phyloP scores from a whole-genome alignment of 2,888 invertebrate species.

The Lysandra coridon region DNA sequence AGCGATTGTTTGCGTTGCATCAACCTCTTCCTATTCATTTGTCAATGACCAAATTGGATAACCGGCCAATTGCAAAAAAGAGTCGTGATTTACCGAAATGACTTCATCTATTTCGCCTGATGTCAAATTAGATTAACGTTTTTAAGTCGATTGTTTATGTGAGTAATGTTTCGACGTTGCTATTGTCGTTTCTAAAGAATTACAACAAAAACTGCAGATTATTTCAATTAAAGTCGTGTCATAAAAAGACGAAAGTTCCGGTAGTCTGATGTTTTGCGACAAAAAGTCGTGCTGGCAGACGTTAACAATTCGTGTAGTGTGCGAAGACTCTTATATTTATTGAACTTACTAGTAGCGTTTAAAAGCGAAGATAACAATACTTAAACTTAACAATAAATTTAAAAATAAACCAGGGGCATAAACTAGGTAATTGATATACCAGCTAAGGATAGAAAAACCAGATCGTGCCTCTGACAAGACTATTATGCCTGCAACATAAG shows the following conservation, averaged over 20 bases:
- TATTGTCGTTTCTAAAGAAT: not conserved
- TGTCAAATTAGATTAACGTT: conserved; percentile 24
- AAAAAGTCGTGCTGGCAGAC: too few relatives aligned
- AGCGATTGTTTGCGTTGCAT: conserved; percentile 21
- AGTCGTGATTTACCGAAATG: conserved; percentile 21
- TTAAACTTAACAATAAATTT: too few relatives aligned
- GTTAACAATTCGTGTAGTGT: too few relatives aligned
- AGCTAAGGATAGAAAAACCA: conserved; percentile 1
- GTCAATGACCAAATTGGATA: conserved; percentile 25
- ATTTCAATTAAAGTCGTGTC: not conserved
- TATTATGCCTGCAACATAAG: not conserved
- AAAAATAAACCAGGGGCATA: not conserved
- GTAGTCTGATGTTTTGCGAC: not conserved
- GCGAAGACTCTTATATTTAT: too few relatives aligned
- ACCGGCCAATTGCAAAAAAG: conserved; percentile 17
- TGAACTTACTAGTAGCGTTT: too few relatives aligned
- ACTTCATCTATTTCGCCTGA: conserved; percentile 12
- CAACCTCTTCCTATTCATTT: conserved; percentile 29
- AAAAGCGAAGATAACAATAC: too few relatives aligned
- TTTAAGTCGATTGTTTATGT: conserved; percentile 17
- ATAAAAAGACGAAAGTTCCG: not conserved
- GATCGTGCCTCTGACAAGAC: not conserved
- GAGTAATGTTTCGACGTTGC: not conserved
- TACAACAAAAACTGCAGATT: not conserved
- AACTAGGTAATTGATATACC: not conserved